These are phyloP conservation scores for Drosophila seguyi DNA, from an alignment of 1,140 invertebrate species.

Conservation along the genomic window DNA sequence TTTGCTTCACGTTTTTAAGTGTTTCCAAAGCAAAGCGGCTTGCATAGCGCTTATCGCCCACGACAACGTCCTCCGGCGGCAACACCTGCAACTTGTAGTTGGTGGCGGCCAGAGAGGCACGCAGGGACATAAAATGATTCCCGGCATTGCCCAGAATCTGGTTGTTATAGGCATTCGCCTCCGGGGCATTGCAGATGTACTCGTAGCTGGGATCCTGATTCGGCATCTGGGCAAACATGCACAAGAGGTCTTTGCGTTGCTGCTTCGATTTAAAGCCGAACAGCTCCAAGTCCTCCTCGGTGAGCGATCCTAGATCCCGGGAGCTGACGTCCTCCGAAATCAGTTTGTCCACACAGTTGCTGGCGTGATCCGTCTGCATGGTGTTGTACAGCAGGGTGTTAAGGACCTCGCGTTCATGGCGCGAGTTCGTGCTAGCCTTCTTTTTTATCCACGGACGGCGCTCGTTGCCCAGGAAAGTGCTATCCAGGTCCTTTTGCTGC, in stretches of 20 bases:
- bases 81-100: constrained; percentile 76
- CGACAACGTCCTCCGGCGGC: constrained; percentile 75
- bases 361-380: not conserved
- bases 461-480: constrained; percentile 48
- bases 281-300: constrained; percentile 60
- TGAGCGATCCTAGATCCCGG: constrained; percentile 66
- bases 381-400: constrained; percentile 28
- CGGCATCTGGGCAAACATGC: constrained; percentile 58
- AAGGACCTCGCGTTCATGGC: constrained; percentile 41
- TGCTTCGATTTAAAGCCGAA: constrained; percentile 53
- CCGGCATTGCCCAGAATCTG: constrained; percentile 66
- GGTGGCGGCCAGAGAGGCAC: constrained; percentile 65
- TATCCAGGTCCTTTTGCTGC: constrained; percentile 52
- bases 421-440: not conserved
- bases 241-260: constrained; percentile 53
- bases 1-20: constrained; percentile 57
- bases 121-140: constrained; percentile 66
- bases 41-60: constrained; percentile 80
- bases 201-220: constrained; percentile 77
- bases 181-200: constrained; percentile 38
- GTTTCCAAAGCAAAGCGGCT: constrained; percentile 79
- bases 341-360: constrained; percentile 43
- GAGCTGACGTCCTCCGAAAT: constrained; percentile 61
- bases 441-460: constrained; percentile 31
- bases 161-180: constrained; percentile 64